These are phyloP conservation scores for Ictalurus punctatus DNA, from an alignment of 2,113 vertebrate species.

Conservation along the genomic window DNA sequence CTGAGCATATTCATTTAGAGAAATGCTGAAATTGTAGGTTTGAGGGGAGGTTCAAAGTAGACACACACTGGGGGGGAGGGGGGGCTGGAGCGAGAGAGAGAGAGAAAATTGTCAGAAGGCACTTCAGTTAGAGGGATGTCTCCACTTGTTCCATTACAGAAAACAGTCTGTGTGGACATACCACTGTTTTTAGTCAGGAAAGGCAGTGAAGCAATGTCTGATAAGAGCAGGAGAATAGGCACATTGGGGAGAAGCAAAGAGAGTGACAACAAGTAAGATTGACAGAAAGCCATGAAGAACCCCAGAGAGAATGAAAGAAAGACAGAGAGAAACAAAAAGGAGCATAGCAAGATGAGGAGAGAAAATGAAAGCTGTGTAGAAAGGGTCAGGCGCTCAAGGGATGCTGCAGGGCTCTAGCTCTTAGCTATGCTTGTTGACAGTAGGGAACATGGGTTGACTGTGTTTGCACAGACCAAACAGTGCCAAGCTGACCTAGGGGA, in stretches of 20 bases:
- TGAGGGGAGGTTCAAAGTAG: background rate
- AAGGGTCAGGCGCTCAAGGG: constrained; percentile 22
- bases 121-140: constrained; percentile 20
- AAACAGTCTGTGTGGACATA: constrained; percentile 28
- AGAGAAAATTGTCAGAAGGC: constrained; percentile 35
- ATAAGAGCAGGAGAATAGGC: background rate
- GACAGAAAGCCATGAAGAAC: constrained; percentile 32
- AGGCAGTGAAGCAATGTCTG: constrained; percentile 35
- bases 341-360: constrained; percentile 9
- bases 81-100: too few species aligned
- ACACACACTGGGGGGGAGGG: too few species aligned
- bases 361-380: constrained; percentile 25
- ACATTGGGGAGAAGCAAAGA: background rate
- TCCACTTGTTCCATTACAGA: constrained; percentile 40
- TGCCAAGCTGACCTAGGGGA: constrained; percentile 26
- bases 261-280: constrained; percentile 27
- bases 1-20: background rate
- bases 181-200: constrained; percentile 39
- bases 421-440: constrained; percentile 44
- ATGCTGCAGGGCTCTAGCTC: constrained; percentile 44
- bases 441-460: constrained; percentile 47
- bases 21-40: background rate
- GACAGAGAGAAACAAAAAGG: constrained; percentile 22
- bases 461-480: constrained; percentile 49
- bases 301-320: constrained; percentile 21